Percentiles rank a stretch among this genome's conserved stretches.
phyloP scores from a whole-genome alignment of 2,888 invertebrate genomes.

The Allacma fusca region DNA sequence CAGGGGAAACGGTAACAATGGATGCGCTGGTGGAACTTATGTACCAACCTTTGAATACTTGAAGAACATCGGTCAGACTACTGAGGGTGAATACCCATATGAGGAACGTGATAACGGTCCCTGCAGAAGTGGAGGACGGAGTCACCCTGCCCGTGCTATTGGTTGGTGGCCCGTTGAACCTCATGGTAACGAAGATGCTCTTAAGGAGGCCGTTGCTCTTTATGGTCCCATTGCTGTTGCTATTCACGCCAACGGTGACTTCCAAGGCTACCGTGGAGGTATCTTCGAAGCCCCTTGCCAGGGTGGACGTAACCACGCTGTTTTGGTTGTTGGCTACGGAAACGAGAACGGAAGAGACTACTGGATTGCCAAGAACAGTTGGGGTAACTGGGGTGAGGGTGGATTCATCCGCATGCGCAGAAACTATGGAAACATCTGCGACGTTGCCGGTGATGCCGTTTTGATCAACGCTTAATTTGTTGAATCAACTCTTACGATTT shows the following conservation, averaged over 20 bases:
- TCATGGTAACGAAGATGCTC: slow-evolving; percentile 24
- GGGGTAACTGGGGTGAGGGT: slow-evolving; percentile 36
- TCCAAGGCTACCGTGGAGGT: neutral
- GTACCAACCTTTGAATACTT: slow-evolving; percentile 22
- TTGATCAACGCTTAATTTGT: slow-evolving; percentile 27
- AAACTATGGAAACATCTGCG: slow-evolving; percentile 33
- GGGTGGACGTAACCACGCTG: slow-evolving; percentile 34
- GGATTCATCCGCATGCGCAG: slow-evolving; percentile 25
- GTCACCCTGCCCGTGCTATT: slow-evolving; percentile 8
- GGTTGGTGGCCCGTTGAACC: slow-evolving; percentile 28
- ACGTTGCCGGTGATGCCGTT: slow-evolving; percentile 30
- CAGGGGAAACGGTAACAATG: slow-evolving; percentile 2
- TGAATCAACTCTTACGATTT: neutral
- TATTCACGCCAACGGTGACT: slow-evolving; percentile 29
- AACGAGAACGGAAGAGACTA: slow-evolving; percentile 21
- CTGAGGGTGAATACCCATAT: slow-evolving; percentile 24
- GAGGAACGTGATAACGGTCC: neutral
- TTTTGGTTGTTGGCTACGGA: slow-evolving; percentile 29
- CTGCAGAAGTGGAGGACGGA: slow-evolving; percentile 14
- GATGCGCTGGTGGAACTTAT: slow-evolving; percentile 22
- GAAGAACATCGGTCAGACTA: neutral
- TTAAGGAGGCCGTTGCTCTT: slow-evolving; percentile 7
- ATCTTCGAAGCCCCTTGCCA: slow-evolving; percentile 29
- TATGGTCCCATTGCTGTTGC: slow-evolving; percentile 35
- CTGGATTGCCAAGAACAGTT: slow-evolving; percentile 33